Conservation (phyloP, 2,888 invertebrate genomes). For the Drosophila mulleri region DNA sequence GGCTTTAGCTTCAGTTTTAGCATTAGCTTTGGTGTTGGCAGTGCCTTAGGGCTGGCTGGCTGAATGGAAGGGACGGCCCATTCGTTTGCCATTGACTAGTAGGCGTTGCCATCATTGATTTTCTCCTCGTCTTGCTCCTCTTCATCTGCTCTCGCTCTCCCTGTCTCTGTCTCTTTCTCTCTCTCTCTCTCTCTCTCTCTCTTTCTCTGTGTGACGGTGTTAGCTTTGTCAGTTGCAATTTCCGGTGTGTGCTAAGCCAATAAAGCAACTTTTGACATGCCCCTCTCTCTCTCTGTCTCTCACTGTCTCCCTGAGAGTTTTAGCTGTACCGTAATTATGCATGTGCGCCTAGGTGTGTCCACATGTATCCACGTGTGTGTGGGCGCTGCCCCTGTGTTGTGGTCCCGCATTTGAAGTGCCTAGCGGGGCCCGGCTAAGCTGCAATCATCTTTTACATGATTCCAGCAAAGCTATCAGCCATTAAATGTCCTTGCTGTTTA, state of each 20-base stretch:
- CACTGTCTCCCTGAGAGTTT: conserved; percentile 9
- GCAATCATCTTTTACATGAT: conserved; percentile 2
- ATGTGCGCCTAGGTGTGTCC: conserved; percentile 11
- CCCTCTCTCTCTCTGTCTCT: conserved; percentile 14
- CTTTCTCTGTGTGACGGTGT: conserved; percentile 11
- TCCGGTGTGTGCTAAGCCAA: conserved; percentile 69
- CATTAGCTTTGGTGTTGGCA: not conserved
- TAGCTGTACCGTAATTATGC: conserved; percentile 59
- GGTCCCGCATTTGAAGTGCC: conserved; percentile 13
- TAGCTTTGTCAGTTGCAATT: conserved; percentile 45
- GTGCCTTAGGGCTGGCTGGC: not conserved
- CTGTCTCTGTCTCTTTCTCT: not conserved
- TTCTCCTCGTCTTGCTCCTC: conserved; percentile 33
- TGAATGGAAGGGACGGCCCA: not conserved
- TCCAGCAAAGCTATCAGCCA: not conserved
- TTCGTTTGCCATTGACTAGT: conserved; percentile 22
- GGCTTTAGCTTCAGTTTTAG: no score
- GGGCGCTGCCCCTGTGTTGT: not conserved
- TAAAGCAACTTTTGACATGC: conserved; percentile 72
- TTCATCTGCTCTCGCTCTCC: not conserved
- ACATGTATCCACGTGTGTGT: not conserved
- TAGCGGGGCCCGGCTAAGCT: not conserved
- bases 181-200: conserved; percentile 6
- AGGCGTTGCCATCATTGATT: conserved; percentile 53
- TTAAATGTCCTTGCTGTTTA: not conserved